These are phyloP conservation scores for Tuberolachnus salignus DNA, from an alignment of 2,888 invertebrate genomes.

Conservation along the genomic window DNA sequence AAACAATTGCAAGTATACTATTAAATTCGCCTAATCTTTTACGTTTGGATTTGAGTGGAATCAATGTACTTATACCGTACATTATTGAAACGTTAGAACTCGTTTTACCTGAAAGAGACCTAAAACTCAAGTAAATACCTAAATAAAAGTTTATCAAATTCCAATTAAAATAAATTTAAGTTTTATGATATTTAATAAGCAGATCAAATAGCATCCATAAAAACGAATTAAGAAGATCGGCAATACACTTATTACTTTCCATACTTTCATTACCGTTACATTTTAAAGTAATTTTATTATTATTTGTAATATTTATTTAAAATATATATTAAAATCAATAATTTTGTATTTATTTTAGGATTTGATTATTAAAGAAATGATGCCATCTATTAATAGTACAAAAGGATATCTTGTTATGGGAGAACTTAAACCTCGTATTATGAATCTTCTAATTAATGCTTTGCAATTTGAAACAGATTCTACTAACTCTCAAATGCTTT, in stretches of 20 bases:
- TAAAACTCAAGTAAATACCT: slow-evolving; percentile 70
- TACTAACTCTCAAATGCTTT: slow-evolving; percentile 83
- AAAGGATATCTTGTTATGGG: slow-evolving; percentile 64
- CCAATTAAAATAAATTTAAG: too few species aligned
- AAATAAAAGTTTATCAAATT: neutral
- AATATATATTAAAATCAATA: slow-evolving; percentile 1
- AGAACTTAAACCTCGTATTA: slow-evolving; percentile 75
- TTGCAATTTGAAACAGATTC: slow-evolving; percentile 84
- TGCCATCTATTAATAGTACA: slow-evolving; percentile 58
- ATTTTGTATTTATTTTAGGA: slow-evolving; percentile 60
- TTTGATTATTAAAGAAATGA: slow-evolving; percentile 63
- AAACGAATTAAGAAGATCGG: slow-evolving; percentile 84
- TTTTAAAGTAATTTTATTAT: slow-evolving; percentile 69
- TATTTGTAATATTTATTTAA: neutral
- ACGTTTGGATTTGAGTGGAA: slow-evolving; percentile 89
- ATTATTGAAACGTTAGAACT: slow-evolving; percentile 89
- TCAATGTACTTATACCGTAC: slow-evolving; percentile 87
- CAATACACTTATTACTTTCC: slow-evolving; percentile 88
- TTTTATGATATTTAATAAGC: neutral
- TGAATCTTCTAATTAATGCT: slow-evolving; percentile 82
- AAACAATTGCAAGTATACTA: slow-evolving; percentile 86
- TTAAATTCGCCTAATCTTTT: slow-evolving; percentile 87
- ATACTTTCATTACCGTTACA: slow-evolving; percentile 92
- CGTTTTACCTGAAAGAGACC: slow-evolving; percentile 84
- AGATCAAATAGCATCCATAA: slow-evolving; percentile 50